phyloP scores from a whole-genome alignment of 2,888 invertebrate genomes.

The Trissolcus japonicus region DNA sequence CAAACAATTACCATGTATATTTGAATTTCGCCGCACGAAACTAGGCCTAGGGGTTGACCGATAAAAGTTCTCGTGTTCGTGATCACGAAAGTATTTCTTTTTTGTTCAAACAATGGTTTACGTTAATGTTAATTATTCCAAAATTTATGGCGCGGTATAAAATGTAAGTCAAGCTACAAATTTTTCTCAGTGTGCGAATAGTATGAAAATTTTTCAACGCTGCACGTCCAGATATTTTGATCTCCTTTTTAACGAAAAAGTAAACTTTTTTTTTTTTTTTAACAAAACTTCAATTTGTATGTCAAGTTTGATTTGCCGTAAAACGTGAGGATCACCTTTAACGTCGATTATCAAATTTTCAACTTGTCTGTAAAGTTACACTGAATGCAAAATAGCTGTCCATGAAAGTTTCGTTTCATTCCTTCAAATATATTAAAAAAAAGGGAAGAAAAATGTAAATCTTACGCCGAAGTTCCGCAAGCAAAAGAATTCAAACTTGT shows the following conservation, averaged over 20 bases:
- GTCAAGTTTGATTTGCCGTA: slow-evolving; percentile 34
- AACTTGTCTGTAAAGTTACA: slow-evolving; percentile 41
- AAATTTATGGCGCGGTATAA: neutral
- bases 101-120: neutral
- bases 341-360: slow-evolving; percentile 39
- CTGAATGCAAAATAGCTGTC: slow-evolving; percentile 31
- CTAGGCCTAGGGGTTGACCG: too few relatives aligned
- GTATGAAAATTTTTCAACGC: slow-evolving; percentile 43
- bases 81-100: too few relatives aligned
- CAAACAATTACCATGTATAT: too few relatives aligned
- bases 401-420: slow-evolving; percentile 22
- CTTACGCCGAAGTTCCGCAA: slow-evolving; percentile 15
- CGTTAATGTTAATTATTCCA: neutral
- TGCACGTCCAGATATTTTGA: neutral
- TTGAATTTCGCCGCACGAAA: neutral
- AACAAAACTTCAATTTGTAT: slow-evolving; percentile 17
- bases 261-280: neutral
- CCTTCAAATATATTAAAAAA: neutral
- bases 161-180: neutral
- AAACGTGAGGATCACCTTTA: slow-evolving; percentile 35
- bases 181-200: slow-evolving; percentile 36
- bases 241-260: neutral
- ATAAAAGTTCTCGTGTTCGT: too few relatives aligned
- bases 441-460: slow-evolving; percentile 35
- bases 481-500: slow-evolving; percentile 38